Conservation (phyloP, 2,797 vertebrate species). For the Chelon labrosus region DNA sequence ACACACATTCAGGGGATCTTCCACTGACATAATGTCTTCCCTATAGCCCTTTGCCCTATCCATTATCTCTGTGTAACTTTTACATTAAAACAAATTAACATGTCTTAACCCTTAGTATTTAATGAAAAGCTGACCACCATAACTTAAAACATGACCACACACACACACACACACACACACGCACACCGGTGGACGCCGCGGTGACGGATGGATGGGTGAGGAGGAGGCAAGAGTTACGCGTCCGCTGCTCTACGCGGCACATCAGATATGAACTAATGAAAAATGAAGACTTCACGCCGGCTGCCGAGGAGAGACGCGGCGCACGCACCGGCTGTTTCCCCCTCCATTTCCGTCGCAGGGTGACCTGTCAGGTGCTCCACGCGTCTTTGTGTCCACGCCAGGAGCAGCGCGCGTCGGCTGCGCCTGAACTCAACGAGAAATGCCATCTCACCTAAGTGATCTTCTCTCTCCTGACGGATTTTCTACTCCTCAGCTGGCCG, state of each 20-base stretch:
- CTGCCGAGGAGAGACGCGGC: constrained; percentile 3
- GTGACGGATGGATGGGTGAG: constrained; percentile 36
- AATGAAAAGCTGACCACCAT: no score
- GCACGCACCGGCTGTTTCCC: neutral
- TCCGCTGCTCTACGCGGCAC: constrained; percentile 42
- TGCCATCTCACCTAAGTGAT: constrained; percentile 56
- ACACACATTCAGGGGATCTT: no score
- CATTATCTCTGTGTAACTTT: no score
- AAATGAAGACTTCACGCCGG: constrained; percentile 10
- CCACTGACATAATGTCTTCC: no score
- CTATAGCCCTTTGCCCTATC: no score
- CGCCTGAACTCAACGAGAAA: constrained; percentile 38
- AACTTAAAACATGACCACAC: no score
- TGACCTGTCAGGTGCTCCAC: constrained; percentile 60
- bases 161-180: neutral
- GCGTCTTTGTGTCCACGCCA: constrained; percentile 50
- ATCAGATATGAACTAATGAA: constrained; percentile 33
- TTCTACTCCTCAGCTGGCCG: neutral
- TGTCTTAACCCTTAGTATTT: no score
- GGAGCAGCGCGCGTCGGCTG: constrained; percentile 43
- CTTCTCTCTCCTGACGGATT: constrained; percentile 25
- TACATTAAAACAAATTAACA: no score
- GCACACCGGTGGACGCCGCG: neutral
- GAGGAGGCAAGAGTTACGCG: constrained; percentile 38
- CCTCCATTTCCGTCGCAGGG: constrained; percentile 32